Evolutionary conservation across 2,888 invertebrate species (phyloP).

Genomic region (Melieria picta): DNA sequence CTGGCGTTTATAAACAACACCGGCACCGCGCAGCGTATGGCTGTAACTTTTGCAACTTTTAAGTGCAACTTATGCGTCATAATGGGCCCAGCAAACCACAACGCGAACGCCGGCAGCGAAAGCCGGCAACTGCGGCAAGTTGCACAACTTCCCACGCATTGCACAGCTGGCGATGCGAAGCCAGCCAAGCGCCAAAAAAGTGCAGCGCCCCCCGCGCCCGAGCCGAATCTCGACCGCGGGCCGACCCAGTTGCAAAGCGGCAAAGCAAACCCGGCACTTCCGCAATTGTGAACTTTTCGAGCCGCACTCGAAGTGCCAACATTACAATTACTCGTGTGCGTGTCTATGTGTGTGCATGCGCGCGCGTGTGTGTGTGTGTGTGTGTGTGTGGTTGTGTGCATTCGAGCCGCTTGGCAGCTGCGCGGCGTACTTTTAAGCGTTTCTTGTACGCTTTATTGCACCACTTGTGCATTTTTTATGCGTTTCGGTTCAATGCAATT

Average conservation of each 20-base stretch:
- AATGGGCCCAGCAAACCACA: slow-evolving; percentile 7
- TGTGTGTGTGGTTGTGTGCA: neutral
- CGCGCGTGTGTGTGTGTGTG: neutral
- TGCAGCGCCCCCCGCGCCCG: too few relatives aligned
- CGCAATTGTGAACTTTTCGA: slow-evolving; percentile 7
- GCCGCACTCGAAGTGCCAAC: neutral
- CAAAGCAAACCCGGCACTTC: neutral
- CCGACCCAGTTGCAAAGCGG: too few relatives aligned
- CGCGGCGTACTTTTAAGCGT: neutral
- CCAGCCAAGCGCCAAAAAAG: too few relatives aligned
- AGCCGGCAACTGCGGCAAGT: slow-evolving; percentile 6
- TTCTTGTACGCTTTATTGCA: too few relatives aligned
- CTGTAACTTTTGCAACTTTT: slow-evolving; percentile 9
- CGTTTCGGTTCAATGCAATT: too few relatives aligned
- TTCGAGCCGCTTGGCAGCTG: neutral
- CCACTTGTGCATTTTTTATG: too few relatives aligned
- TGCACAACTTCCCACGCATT: slow-evolving; percentile 9
- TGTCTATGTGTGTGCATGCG: too few relatives aligned
- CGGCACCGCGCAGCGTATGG: neutral
- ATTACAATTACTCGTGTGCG: neutral
- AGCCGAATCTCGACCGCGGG: too few relatives aligned
- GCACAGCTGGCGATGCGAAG: neutral
- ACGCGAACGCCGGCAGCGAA: neutral
- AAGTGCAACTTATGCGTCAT: slow-evolving; percentile 25
- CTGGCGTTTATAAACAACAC: too few relatives aligned